A percentile compares a stretch with the other conserved stretches of the same genome.
Evolutionary conservation across 2,797 vertebrate genomes (phyloP).

Genomic region (Karalla daura): DNA sequence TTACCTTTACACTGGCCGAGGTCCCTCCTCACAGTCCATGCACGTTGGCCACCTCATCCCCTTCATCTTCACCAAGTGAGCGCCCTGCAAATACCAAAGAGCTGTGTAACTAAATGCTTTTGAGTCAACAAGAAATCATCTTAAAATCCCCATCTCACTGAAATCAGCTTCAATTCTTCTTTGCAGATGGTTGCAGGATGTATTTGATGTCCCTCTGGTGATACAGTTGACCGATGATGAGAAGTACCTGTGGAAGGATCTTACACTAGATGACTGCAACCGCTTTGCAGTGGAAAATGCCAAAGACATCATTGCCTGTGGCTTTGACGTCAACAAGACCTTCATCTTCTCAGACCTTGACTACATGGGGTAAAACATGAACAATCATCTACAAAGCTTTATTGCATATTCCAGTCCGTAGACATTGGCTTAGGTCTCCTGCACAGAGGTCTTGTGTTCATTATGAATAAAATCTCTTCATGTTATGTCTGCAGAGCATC

Average conservation of each 20-base stretch:
- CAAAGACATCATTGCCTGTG: constrained; percentile 97
- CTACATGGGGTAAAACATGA: constrained; percentile 91
- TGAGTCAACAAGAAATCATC: neutral
- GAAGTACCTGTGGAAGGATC: constrained; percentile 98
- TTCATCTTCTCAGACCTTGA: constrained; percentile 98
- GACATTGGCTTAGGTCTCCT: neutral
- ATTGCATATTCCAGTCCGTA: neutral
- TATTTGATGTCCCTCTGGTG: constrained; percentile 94
- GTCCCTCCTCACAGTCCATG: constrained; percentile 95
- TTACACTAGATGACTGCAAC: constrained; percentile 90
- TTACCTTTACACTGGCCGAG: constrained; percentile 97
- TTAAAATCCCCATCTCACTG: neutral
- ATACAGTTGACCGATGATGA: constrained; percentile 98
- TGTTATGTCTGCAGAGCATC: constrained; percentile 79
- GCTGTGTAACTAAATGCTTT: neutral
- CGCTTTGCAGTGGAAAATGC: constrained; percentile 91
- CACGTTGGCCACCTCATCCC: constrained; percentile 96
- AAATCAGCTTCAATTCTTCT: neutral
- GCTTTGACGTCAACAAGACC: constrained; percentile 96
- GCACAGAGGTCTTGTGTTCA: neutral
- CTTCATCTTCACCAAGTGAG: constrained; percentile 98
- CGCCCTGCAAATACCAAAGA: constrained; percentile 1
- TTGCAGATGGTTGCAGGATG: constrained; percentile 96
- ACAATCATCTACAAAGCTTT: too few species aligned
- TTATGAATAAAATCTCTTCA: neutral